Evolutionary conservation across 2,888 invertebrate species (phyloP).

Genomic region (Nephrocerus scutellatus): DNA sequence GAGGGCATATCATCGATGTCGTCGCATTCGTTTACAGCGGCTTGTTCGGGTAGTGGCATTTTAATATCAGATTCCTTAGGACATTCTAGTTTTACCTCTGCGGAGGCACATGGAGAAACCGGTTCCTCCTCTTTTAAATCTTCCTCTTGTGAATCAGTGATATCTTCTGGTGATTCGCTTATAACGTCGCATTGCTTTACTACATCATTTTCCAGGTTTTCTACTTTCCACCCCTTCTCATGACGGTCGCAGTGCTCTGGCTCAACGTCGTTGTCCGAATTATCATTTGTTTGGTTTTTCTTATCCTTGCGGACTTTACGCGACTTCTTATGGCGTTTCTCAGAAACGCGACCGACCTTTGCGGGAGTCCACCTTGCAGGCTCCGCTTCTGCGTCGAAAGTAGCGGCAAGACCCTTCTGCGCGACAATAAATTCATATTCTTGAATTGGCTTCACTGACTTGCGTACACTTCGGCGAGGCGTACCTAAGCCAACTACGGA

Average conservation of each 20-base stretch:
- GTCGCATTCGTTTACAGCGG: not conserved
- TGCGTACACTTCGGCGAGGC: conserved; percentile 37
- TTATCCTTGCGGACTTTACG: no score
- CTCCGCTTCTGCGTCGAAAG: not conserved
- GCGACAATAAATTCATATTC: conserved; percentile 39
- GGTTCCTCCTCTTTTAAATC: no score
- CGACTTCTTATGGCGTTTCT: conserved; percentile 28
- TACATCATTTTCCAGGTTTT: no score
- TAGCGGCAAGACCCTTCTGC: conserved; percentile 12
- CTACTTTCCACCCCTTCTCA: no score
- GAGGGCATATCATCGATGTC: conserved; percentile 29
- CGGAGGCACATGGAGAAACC: no score
- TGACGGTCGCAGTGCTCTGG: no score
- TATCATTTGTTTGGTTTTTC: no score
- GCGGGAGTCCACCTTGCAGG: conserved; percentile 30
- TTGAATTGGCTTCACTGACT: conserved; percentile 35
- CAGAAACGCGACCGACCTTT: conserved; percentile 33
- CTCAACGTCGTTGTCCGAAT: no score
- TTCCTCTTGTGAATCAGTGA: no score
- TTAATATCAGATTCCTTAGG: no score
- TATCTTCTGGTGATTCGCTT: conserved; percentile 9
- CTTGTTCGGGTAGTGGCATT: not conserved
- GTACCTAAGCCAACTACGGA: conserved; percentile 23
- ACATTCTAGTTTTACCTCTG: no score
- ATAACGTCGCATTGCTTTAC: no score